phyloP scores from a whole-genome alignment of 2,797 vertebrate genomes.

The Nasua narica region DNA sequence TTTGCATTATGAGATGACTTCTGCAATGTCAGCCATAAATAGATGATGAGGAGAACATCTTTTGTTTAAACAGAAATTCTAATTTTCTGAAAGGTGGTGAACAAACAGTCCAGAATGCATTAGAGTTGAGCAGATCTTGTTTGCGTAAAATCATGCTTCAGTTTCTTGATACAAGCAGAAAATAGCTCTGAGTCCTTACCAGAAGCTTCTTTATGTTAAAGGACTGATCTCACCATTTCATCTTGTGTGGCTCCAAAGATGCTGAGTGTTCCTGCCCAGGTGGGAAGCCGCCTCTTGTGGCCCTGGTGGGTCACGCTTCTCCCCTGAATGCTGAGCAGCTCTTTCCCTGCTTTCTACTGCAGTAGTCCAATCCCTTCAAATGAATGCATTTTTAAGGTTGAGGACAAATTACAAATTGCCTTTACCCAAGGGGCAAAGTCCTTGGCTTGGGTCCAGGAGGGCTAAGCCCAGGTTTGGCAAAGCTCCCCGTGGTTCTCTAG shows the following conservation, averaged over 20 bases:
- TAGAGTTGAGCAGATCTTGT: slow-evolving; percentile 44
- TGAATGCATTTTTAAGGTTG: not conserved
- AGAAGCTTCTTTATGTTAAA: not conserved
- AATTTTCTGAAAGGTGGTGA: slow-evolving; percentile 61
- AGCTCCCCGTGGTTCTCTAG: fast-evolving
- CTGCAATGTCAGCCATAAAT: slow-evolving; percentile 67
- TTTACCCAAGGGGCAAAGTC: not conserved
- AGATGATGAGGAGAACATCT: slow-evolving; percentile 71
- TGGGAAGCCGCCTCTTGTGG: fast-evolving
- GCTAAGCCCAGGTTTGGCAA: not conserved
- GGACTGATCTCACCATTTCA: not conserved
- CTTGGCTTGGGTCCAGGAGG: not conserved
- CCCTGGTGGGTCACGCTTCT: too few species aligned
- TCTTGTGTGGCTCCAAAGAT: not conserved
- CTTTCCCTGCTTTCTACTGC: not conserved
- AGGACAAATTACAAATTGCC: not conserved
- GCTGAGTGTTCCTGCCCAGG: fast-evolving
- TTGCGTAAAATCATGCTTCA: not conserved
- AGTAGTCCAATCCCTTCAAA: fast-evolving
- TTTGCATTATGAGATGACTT: slow-evolving; percentile 10
- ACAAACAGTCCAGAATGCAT: slow-evolving; percentile 19
- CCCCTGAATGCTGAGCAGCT: fast-evolving
- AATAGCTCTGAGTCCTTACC: not conserved
- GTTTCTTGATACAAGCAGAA: slow-evolving; percentile 1
- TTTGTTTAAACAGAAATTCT: slow-evolving; percentile 75